Evolutionary conservation across 2,113 vertebrate genomes (phyloP), one percentile per base, ranked within the genome.

Genomic region (Burhinus bistriatus): DNA sequence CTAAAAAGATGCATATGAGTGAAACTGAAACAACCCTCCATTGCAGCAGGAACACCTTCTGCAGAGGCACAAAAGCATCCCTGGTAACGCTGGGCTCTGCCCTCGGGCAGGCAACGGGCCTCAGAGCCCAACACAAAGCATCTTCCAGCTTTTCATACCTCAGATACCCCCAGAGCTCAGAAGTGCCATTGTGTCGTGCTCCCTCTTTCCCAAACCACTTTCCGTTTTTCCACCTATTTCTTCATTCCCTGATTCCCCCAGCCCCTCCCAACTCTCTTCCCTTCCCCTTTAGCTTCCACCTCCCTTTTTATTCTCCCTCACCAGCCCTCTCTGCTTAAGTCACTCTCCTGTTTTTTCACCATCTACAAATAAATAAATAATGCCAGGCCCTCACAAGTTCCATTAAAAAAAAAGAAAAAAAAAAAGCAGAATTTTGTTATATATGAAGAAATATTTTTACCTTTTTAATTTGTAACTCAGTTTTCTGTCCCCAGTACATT

Each of bases 391-490:
- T 83, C 27, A 2, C 52, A 42, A 40, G 38, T 0, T 59, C 47
- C 65, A 38, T 42, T 55, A 12, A 36, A 40, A 58, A 73, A 44
- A 79, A 44, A 12, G 32, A 40, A 58, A 73, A 44, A 79, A 44
- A 57, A n/a, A 42, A 45, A 62, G 51, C 1, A 44, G 34, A 34
- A 20, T 81, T 93, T 86, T 45, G 27, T 89, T 65, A 61, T 42
- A 59, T n/a, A 44, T 1, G 6, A 66, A 29, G 38, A 36, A 79
- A 1, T 47, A 17, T 80, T 83, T 90, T 91, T 82, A 82, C 49
- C 73, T 70, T 11, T 85, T 91, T 57, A 95, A 91, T 84, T 79
- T 82, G 61, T 72, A 93, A 80, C 91, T 94, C 81, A 54, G 58
- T 89, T 96, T 91, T 89, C 93, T 91, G 83, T 42, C 61, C 65